Conservation (phyloP, 1,140 invertebrate species). For the Pissodes strobi region DNA sequence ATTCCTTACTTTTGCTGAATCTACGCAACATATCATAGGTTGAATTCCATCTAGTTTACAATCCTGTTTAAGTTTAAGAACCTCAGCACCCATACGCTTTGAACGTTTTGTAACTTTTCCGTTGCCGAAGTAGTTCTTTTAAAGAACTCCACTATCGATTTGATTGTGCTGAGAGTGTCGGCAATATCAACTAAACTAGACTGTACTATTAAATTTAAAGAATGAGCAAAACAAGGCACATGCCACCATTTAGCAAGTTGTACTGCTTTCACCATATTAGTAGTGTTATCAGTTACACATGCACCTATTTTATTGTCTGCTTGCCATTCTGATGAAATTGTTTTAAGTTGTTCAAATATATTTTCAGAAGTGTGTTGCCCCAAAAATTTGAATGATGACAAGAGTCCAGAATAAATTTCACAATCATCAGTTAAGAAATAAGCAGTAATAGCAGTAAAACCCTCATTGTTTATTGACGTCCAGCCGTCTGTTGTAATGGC, state of each 20-base stretch:
- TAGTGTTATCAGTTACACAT: slow-evolving; percentile 45
- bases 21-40: slow-evolving; percentile 37
- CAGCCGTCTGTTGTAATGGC: background rate
- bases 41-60: slow-evolving; percentile 33
- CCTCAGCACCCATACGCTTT: slow-evolving; percentile 28
- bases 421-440: slow-evolving; percentile 2
- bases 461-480: slow-evolving; percentile 1
- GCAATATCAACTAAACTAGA: slow-evolving; percentile 23
- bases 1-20: slow-evolving; percentile 37
- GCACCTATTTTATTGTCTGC: slow-evolving; percentile 1
- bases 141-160: slow-evolving; percentile 39
- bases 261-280: slow-evolving; percentile 45
- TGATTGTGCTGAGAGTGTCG: slow-evolving; percentile 24
- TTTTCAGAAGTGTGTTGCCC: slow-evolving; percentile 2
- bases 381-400: background rate
- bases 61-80: slow-evolving; percentile 32
- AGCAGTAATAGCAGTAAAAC: slow-evolving; percentile 2
- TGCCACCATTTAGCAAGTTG: slow-evolving; percentile 35
- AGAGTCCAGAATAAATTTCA: no score
- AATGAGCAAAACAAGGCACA: slow-evolving; percentile 49
- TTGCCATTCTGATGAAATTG: background rate
- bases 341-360: background rate
- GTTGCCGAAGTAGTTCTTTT: slow-evolving; percentile 25
- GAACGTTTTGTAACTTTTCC: slow-evolving; percentile 21
- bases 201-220: slow-evolving; percentile 45